Percentiles rank a stretch among this genome's conserved stretches.
phyloP scores from a whole-genome alignment of 2,113 vertebrate genomes.

The Chelonoidis abingdonii region DNA sequence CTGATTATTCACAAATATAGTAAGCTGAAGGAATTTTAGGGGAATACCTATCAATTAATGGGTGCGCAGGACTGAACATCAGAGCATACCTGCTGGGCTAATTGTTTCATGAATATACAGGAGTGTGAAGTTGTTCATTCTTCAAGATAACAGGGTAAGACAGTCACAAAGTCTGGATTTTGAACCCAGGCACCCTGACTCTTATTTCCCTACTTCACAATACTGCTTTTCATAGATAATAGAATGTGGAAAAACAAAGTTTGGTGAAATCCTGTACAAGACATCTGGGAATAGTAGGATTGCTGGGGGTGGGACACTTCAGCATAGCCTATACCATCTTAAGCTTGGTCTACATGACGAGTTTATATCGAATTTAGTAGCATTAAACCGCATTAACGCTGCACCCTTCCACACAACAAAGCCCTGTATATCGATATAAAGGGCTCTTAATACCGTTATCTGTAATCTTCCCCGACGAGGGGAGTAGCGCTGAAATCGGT shows the following conservation, averaged over 20 bases:
- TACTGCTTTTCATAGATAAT: neutral
- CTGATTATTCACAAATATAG: neutral
- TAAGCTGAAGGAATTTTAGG: neutral
- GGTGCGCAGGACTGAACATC: neutral
- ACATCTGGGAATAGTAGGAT: neutral
- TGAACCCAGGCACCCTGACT: neutral
- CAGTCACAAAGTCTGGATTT: neutral
- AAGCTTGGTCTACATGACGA: too few species aligned
- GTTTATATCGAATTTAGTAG: too few species aligned
- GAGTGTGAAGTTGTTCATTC: neutral
- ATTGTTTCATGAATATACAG: neutral
- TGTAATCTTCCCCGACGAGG: too few species aligned
- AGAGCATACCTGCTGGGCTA: neutral
- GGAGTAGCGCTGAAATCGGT: too few species aligned
- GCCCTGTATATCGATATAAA: too few species aligned
- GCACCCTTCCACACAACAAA: too few species aligned
- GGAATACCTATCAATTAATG: neutral
- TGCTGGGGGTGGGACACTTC: neutral
- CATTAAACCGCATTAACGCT: too few species aligned
- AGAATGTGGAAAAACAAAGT: slow-evolving; percentile 20
- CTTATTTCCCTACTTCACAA: neutral
- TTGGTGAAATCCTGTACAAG: slow-evolving; percentile 15
- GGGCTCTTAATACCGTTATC: too few species aligned
- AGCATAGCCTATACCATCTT: neutral
- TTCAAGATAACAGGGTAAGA: neutral